phyloP scores from a whole-genome alignment of 2,113 vertebrate genomes.

The Ammodytes marinus region DNA sequence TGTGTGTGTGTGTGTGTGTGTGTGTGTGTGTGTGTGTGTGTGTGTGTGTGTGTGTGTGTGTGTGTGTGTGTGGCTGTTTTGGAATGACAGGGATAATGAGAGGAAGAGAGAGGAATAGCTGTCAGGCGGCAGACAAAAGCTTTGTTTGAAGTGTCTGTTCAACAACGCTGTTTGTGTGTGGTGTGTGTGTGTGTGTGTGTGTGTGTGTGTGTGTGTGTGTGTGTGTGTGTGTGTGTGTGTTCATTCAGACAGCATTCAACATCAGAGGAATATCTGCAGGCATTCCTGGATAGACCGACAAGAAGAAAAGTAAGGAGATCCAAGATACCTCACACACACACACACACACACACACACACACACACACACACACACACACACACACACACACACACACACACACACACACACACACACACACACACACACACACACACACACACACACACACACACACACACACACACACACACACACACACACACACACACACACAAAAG shows the following conservation, averaged over 20 bases:
- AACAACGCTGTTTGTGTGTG: slow-evolving; percentile 46
- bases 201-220: slow-evolving; percentile 36
- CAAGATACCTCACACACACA: not conserved
- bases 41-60: too few species aligned
- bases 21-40: slow-evolving; percentile 16
- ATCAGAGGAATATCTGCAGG: slow-evolving; percentile 72
- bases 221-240: slow-evolving; percentile 38
- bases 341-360: too few species aligned
- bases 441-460: too few species aligned
- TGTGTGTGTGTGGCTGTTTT: slow-evolving; percentile 59
- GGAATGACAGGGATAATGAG: slow-evolving; percentile 77
- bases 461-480: too few species aligned
- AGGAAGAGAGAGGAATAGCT: slow-evolving; percentile 76
- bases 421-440: too few species aligned
- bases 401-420: too few species aligned
- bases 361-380: too few species aligned
- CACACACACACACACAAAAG: too few species aligned
- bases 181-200: slow-evolving; percentile 49
- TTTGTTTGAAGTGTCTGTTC: slow-evolving; percentile 82
- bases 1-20: slow-evolving; percentile 25
- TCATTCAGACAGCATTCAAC: slow-evolving; percentile 67
- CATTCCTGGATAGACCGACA: slow-evolving; percentile 68
- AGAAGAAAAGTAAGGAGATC: slow-evolving; percentile 23
- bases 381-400: too few species aligned
- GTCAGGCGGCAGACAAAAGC: slow-evolving; percentile 81